These are phyloP conservation scores for Lepilemur septentrionalis DNA, from an alignment of 2,797 vertebrate species.

Conservation along the genomic window DNA sequence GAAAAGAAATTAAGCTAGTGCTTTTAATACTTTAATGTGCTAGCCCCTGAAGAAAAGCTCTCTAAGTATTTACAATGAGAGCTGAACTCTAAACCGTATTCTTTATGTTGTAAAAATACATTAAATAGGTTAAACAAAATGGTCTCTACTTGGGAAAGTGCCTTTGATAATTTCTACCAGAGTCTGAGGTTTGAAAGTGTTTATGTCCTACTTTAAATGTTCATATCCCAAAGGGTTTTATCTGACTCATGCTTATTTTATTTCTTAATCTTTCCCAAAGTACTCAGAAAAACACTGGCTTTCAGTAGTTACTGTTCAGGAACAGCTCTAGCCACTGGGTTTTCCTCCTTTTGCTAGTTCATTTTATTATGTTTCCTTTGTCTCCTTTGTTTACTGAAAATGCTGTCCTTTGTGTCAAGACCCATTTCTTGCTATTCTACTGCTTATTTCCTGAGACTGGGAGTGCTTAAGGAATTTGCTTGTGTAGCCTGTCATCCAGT, in stretches of 20 bases:
- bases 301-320: not conserved
- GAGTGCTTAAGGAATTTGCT: not conserved
- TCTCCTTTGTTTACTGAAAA: not conserved
- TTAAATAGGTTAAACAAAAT: slow-evolving; percentile 27
- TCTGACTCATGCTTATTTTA: slow-evolving; percentile 30
- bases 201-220: not conserved
- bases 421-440: not conserved
- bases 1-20: not conserved
- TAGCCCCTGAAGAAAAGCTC: not conserved
- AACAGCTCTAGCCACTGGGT: not conserved
- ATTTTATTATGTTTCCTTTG: not conserved
- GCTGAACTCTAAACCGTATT: not conserved
- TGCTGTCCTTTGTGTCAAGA: not conserved
- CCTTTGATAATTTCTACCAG: slow-evolving; percentile 27
- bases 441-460: not conserved
- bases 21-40: not conserved
- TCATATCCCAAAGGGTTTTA: not conserved
- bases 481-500: not conserved
- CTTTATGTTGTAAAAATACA: slow-evolving; percentile 18
- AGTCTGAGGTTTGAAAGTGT: slow-evolving; percentile 15
- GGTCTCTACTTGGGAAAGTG: not conserved
- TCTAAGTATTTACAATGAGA: not conserved
- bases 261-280: slow-evolving; percentile 35
- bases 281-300: not conserved
- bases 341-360: not conserved